These are phyloP conservation scores for Zootoca vivipara DNA, from an alignment of 2,113 vertebrate species.

Conservation along the genomic window DNA sequence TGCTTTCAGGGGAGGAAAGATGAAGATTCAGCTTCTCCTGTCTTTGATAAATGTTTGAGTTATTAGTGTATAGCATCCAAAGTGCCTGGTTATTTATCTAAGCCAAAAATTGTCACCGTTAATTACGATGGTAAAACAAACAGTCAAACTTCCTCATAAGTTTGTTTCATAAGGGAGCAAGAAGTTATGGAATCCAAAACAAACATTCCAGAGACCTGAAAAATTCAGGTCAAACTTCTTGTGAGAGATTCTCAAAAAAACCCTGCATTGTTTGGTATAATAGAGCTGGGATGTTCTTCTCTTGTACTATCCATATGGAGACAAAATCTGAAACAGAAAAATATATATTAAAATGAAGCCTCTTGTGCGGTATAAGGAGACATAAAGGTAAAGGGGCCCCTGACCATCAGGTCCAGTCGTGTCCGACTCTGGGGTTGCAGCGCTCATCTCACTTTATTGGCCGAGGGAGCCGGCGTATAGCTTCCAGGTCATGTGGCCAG, in stretches of 20 bases:
- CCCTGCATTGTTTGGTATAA: neutral
- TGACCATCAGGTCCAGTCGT: no score
- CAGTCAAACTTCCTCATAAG: neutral
- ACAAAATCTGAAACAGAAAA: neutral
- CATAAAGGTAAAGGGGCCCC: no score
- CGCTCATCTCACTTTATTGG: no score
- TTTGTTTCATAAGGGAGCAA: conserved; percentile 15
- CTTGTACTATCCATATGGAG: neutral
- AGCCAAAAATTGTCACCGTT: neutral
- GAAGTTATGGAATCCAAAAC: neutral
- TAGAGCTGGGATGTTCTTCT: neutral
- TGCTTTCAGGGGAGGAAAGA: conserved; percentile 15
- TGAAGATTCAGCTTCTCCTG: neutral
- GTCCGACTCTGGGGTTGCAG: no score
- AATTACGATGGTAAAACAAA: neutral
- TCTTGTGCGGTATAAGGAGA: neutral
- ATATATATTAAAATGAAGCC: neutral
- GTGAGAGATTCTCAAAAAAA: neutral
- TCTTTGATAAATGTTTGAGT: conserved; percentile 19
- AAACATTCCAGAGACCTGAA: conserved; percentile 1
- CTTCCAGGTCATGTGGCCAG: no score
- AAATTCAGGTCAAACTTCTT: neutral
- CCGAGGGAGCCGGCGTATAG: no score
- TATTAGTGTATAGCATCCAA: neutral
- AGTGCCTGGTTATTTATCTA: conserved; percentile 6